Base-by-base conservation (phyloP, 2,113 vertebrate species). In the Rhegmatorhina hoffmannsi region DNA sequence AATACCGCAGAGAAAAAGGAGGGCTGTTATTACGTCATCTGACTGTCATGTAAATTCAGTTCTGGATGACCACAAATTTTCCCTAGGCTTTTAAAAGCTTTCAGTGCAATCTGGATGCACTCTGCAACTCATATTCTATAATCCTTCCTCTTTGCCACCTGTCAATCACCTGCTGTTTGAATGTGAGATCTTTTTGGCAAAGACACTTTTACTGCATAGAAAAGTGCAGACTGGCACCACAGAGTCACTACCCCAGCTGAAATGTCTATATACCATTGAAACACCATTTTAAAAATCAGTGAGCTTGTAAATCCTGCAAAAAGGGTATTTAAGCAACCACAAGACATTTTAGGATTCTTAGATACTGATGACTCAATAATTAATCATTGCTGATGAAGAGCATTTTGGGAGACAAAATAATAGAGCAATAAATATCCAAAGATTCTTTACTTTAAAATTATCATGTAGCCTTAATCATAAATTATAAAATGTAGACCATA, bases 351-450 rank as follows among this genome's bases (percentile, higher is more conserved):
- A 93, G n/a, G 66, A 84, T 60, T 84, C 52, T 72, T 43, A 88
- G 38, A 85, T 74, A 64, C 33, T 68, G n/a, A 84, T 93, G 92
- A 90, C 60, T 93, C 66, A 92, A 82, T 56, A 89, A 87, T 89
- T 87, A 84, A 75, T 87, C 76, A 89, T 21, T 78, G 92, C 60
- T 90, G 90, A 93, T 75, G 56, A 88, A 78, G 31, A 78, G 7
- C 29, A 44, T 55, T 95, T 94, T 83, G 86, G 55, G 70, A 88
- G 43, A 75, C 34, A 90, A 93, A 96, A 81, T 83, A 94, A 90
- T 40, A 24, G 29, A 83, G 21, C 26, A 91, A 93, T 83, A 93
- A 87, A 92, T 86, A 90, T 47, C 38, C 46, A 59, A 53, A 84
- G 23, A 70, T 36, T 80, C 36, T 59, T 80, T 79, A 40, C 44